Conservation (phyloP, 2,113 vertebrate species). For the Oncorhynchus tshawytscha region DNA sequence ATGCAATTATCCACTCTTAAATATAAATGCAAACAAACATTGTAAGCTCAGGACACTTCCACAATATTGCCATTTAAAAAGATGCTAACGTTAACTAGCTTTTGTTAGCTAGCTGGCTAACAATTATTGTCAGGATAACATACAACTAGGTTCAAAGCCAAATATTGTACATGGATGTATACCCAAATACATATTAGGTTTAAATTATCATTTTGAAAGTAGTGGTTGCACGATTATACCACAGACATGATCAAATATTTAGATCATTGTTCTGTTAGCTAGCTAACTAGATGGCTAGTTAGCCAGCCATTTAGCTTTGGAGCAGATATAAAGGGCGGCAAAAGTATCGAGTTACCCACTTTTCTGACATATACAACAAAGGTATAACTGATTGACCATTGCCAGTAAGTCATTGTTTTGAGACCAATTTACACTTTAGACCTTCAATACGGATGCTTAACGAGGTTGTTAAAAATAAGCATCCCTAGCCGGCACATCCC, state of each 20-base stretch:
- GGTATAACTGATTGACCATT: not conserved
- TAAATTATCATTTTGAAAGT: not conserved
- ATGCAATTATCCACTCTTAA: no score
- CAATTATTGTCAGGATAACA: constrained; percentile 36
- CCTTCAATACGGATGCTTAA: not conserved
- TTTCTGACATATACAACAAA: not conserved
- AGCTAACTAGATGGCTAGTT: not conserved
- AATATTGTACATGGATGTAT: not conserved
- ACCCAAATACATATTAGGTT: not conserved
- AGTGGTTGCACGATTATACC: not conserved
- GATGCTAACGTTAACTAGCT: not conserved
- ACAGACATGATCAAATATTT: no score
- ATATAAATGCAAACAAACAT: no score
- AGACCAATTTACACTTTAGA: not conserved
- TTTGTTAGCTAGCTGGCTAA: not conserved
- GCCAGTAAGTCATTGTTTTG: not conserved
- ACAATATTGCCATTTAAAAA: no score
- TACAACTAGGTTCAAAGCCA: constrained; percentile 39
- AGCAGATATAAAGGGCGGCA: not conserved
- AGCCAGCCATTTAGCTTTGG: not conserved
- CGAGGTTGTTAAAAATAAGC: not conserved
- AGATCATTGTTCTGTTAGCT: no score
- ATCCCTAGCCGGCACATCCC: not conserved
- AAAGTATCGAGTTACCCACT: not conserved
- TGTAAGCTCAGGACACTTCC: no score